Evolutionary conservation across 2,888 invertebrate species (phyloP).

Genomic region (Neoscelio sp.): DNA sequence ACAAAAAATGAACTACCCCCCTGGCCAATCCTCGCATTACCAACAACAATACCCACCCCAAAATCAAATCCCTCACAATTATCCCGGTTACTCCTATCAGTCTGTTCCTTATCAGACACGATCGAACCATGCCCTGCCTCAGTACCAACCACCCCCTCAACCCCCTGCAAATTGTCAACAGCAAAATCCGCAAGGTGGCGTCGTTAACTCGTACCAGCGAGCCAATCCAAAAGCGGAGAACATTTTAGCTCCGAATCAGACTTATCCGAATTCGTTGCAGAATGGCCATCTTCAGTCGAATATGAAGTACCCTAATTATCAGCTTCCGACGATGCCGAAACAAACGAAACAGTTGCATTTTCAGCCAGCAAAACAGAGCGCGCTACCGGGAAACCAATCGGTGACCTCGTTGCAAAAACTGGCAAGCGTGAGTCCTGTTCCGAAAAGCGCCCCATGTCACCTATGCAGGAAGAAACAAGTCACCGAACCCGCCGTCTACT

Average conservation of each 20-base stretch:
- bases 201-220: constrained; percentile 70
- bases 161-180: constrained; percentile 76
- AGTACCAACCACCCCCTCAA: constrained; percentile 83
- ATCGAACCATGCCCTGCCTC: constrained; percentile 79
- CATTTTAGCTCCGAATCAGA: constrained; percentile 77
- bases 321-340: constrained; percentile 86
- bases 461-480: constrained; percentile 94
- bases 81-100: constrained; percentile 77
- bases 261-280: constrained; percentile 78
- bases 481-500: constrained; percentile 91
- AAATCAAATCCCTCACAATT: constrained; percentile 74
- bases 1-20: constrained; percentile 71
- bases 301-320: constrained; percentile 85
- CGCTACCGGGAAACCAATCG: constrained; percentile 85
- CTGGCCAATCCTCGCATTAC: constrained; percentile 77
- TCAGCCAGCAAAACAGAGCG: constrained; percentile 89
- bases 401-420: constrained; percentile 91
- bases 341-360: constrained; percentile 88
- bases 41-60: constrained; percentile 76
- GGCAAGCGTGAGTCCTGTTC: no score
- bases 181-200: constrained; percentile 70
- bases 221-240: constrained; percentile 83
- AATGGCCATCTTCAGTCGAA: constrained; percentile 79
- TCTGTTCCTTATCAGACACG: constrained; percentile 73
- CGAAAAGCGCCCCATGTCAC: constrained; percentile 90